phyloP scores from a whole-genome alignment of 2,113 vertebrate species.

The Rhinoptilus africanus region DNA sequence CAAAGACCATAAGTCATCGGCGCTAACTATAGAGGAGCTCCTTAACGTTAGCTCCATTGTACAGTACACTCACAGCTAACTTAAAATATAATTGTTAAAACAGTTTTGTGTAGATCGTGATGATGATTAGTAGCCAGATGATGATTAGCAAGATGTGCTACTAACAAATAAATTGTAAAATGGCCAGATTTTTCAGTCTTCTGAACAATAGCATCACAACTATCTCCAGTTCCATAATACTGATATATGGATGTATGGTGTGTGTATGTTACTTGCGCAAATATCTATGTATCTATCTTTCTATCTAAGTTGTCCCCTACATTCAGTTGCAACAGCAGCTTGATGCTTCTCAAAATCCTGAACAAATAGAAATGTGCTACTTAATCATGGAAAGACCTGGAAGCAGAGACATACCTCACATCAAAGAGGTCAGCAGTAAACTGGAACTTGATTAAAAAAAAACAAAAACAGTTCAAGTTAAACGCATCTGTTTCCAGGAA shows the following conservation, averaged over 20 bases:
- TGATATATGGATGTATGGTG: not conserved
- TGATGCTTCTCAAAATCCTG: not conserved
- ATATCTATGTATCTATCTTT: not conserved
- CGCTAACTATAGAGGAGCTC: not conserved
- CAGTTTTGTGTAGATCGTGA: fast-evolving
- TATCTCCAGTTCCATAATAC: not conserved
- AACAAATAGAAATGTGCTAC: not conserved
- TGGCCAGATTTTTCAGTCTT: not conserved
- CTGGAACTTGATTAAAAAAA: not conserved
- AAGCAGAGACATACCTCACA: not conserved
- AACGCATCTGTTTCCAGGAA: not conserved
- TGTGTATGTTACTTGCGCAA: not conserved
- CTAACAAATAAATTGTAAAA: not conserved
- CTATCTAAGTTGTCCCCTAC: not conserved
- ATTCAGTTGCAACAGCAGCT: not conserved
- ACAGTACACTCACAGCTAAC: not conserved
- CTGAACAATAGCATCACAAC: not conserved
- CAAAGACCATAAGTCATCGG: not conserved
- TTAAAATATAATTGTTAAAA: not conserved
- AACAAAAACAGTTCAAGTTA: not conserved
- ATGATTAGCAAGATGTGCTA: not conserved
- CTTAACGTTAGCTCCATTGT: not conserved
- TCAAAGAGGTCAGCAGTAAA: not conserved
- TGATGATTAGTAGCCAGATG: not conserved
- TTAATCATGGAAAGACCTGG: not conserved